Conservation (phyloP, 2,888 invertebrate genomes). For the Criorhina ranunculi region DNA sequence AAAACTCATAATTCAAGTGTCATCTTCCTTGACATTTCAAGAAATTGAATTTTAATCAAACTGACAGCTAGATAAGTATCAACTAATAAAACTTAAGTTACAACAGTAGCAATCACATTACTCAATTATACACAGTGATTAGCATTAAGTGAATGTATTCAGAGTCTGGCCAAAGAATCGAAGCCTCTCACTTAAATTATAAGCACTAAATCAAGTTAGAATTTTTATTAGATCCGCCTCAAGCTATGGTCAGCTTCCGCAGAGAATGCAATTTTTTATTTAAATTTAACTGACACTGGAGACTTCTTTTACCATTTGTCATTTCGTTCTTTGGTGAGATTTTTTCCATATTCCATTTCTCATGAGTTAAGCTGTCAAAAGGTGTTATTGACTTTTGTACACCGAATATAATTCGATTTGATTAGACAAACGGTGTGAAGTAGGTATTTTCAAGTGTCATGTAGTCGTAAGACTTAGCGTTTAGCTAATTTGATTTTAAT, state of each 20-base stretch:
- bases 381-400: slow-evolving; percentile 19
- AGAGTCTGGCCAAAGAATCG: background rate
- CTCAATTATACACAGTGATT: slow-evolving; percentile 7
- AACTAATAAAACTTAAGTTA: background rate
- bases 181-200: background rate
- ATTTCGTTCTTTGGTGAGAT: background rate
- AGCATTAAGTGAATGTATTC: background rate
- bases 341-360: background rate
- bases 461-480: slow-evolving; percentile 19
- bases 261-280: background rate
- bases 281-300: background rate
- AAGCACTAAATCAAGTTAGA: background rate
- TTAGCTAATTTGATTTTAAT: slow-evolving; percentile 18
- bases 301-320: slow-evolving; percentile 1
- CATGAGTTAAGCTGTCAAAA: background rate
- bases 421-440: slow-evolving; percentile 23
- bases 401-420: slow-evolving; percentile 14
- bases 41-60: slow-evolving; percentile 7
- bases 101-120: slow-evolving; percentile 4
- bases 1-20: slow-evolving; percentile 10
- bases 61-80: slow-evolving; percentile 17
- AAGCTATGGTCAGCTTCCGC: background rate
- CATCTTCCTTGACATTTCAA: slow-evolving; percentile 41
- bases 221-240: background rate
- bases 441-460: slow-evolving; percentile 15